A percentile compares a stretch with the other conserved stretches of the same genome.
Evolutionary conservation across 2,797 vertebrate species (phyloP).

Genomic region (Saguinus oedipus): DNA sequence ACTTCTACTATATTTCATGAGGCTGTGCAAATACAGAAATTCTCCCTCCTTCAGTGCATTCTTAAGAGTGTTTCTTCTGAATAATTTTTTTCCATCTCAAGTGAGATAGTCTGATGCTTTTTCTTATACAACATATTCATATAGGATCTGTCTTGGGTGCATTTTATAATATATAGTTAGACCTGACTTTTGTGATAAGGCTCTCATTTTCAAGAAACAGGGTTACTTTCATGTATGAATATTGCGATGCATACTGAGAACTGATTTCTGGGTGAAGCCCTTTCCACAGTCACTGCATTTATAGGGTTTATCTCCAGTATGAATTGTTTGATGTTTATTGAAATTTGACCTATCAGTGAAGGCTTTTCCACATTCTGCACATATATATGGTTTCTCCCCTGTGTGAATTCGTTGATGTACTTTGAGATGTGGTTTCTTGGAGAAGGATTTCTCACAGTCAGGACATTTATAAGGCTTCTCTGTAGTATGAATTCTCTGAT

Average conservation of each 20-base stretch:
- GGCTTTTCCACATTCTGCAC: conserved; percentile 79
- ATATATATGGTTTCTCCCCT: conserved; percentile 79
- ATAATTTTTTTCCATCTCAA: conserved; percentile 49
- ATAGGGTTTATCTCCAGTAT: conserved; percentile 81
- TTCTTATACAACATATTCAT: conserved; percentile 14
- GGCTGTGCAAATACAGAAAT: conserved; percentile 23
- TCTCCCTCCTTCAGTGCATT: background rate
- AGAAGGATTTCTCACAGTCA: conserved; percentile 79
- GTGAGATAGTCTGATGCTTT: conserved; percentile 27
- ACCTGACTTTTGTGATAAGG: conserved; percentile 44
- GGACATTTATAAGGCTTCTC: conserved; percentile 80
- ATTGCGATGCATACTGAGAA: conserved; percentile 78
- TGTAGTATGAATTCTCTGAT: conserved; percentile 78
- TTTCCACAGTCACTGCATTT: conserved; percentile 81
- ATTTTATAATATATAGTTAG: conserved; percentile 43
- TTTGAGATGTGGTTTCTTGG: conserved; percentile 77
- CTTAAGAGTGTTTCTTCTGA: conserved; percentile 32
- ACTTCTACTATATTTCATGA: conserved; percentile 52
- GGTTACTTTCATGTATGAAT: conserved; percentile 74
- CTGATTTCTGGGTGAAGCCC: conserved; percentile 80
- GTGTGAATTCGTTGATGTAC: conserved; percentile 80
- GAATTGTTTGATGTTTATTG: conserved; percentile 79
- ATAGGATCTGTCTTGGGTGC: conserved; percentile 15
- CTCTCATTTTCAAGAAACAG: conserved; percentile 38
- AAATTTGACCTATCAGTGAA: conserved; percentile 79